Conservation (phyloP, 1,140 invertebrate species). For the Lucilia cuprina region DNA sequence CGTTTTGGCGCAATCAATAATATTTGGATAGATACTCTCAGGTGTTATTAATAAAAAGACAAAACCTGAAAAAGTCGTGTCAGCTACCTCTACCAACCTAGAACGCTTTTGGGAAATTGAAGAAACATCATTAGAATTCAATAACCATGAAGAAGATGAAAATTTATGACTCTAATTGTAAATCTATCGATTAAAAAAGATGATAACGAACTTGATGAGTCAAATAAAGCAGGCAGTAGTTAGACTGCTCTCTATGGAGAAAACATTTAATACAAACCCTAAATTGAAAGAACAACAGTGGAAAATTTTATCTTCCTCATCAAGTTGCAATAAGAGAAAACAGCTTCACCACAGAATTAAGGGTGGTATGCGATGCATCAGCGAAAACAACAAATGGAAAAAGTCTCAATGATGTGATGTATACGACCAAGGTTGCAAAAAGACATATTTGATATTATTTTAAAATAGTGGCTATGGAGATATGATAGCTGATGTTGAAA, state of each 20-base stretch:
- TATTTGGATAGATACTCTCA: neutral
- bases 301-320: no score
- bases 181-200: neutral
- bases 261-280: no score
- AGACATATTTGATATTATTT: slow-evolving; percentile 56
- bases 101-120: neutral
- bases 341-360: no score
- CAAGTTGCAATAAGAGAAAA: no score
- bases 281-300: no score
- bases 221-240: neutral
- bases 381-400: no score
- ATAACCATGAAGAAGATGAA: neutral
- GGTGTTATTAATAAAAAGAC: neutral
- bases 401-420: slow-evolving; percentile 43
- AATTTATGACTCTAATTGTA: neutral
- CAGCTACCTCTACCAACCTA: neutral
- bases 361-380: neutral
- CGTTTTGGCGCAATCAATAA: neutral
- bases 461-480: slow-evolving; percentile 50
- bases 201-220: neutral
- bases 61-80: neutral
- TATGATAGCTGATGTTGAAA: slow-evolving; percentile 50
- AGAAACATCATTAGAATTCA: neutral
- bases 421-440: slow-evolving; percentile 47
- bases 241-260: neutral